Conservation (phyloP, 2,888 invertebrate species). For the Diplazon laetatorius region DNA sequence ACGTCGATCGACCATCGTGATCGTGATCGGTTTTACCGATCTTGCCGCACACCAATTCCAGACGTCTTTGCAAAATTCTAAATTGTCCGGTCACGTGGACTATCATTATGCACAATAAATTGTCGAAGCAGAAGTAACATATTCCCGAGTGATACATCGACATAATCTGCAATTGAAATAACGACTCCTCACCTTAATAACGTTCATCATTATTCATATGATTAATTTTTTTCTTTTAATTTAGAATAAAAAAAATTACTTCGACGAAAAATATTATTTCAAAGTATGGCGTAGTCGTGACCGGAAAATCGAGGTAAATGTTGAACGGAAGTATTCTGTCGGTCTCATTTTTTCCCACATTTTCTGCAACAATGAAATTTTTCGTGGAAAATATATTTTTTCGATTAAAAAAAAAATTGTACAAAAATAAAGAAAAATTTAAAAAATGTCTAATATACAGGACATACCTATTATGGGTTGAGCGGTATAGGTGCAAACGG, state of each 20-base stretch:
- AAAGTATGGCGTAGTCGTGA: slow-evolving; percentile 66
- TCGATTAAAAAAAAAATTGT: not conserved
- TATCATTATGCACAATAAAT: slow-evolving; percentile 66
- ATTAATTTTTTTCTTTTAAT: not conserved
- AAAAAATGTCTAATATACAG: not conserved
- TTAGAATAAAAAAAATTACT: slow-evolving; percentile 52
- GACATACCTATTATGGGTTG: slow-evolving; percentile 60
- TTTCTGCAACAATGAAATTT: slow-evolving; percentile 52
- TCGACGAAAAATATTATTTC: slow-evolving; percentile 66
- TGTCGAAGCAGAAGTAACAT: slow-evolving; percentile 71
- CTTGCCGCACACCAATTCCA: slow-evolving; percentile 52
- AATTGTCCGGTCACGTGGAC: slow-evolving; percentile 69
- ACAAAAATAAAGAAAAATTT: too few relatives aligned
- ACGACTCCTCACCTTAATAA: too few relatives aligned
- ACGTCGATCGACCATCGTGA: not conserved
- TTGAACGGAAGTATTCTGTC: slow-evolving; percentile 66
- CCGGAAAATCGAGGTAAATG: slow-evolving; percentile 65
- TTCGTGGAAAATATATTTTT: not conserved
- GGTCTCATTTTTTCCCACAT: slow-evolving; percentile 60
- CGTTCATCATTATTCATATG: not conserved
- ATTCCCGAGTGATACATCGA: slow-evolving; percentile 60
- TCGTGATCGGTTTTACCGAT: too few relatives aligned
- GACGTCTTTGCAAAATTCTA: slow-evolving; percentile 66
- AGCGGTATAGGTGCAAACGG: slow-evolving; percentile 56
- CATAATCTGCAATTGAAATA: slow-evolving; percentile 46